Evolutionary conservation across 2,797 vertebrate genomes (phyloP).

Genomic region (Poecilia velifera): DNA sequence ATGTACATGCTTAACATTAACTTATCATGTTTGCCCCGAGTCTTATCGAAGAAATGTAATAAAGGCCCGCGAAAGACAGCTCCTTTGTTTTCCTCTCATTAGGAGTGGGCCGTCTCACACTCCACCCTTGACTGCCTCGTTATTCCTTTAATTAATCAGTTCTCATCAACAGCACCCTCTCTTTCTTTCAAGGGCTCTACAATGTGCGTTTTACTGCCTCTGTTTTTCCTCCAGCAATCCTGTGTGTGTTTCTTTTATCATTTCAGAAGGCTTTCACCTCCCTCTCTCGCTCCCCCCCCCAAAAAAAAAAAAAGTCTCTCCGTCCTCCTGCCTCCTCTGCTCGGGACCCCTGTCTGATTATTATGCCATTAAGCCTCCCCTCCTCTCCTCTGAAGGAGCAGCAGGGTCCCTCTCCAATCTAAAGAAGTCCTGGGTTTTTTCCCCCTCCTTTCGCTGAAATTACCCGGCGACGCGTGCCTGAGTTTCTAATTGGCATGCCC

Average conservation of each 20-base stretch:
- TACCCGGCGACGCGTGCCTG: slow-evolving; percentile 88
- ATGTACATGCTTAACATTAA: slow-evolving; percentile 58
- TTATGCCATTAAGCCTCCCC: slow-evolving; percentile 86
- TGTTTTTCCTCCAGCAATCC: slow-evolving; percentile 62
- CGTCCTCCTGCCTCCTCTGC: slow-evolving; percentile 69
- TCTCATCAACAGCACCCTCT: slow-evolving; percentile 79
- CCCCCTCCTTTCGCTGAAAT: slow-evolving; percentile 85
- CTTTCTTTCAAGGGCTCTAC: slow-evolving; percentile 76
- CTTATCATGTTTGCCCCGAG: slow-evolving; percentile 64
- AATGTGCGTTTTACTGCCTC: slow-evolving; percentile 64
- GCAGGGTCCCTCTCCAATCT: slow-evolving; percentile 87
- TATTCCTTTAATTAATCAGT: slow-evolving; percentile 86
- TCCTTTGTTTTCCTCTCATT: slow-evolving; percentile 83
- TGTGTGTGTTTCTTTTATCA: slow-evolving; percentile 68
- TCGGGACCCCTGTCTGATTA: slow-evolving; percentile 84
- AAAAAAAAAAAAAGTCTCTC: slow-evolving; percentile 58
- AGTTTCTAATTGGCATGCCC: slow-evolving; percentile 87
- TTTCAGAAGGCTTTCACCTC: slow-evolving; percentile 65
- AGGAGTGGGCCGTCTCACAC: slow-evolving; percentile 76
- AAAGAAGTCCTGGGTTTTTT: slow-evolving; percentile 84
- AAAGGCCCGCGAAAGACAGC: slow-evolving; percentile 72
- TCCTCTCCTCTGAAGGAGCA: slow-evolving; percentile 83
- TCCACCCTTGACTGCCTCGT: slow-evolving; percentile 81
- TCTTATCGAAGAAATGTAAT: slow-evolving; percentile 69
- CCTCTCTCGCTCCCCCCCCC: slow-evolving; percentile 9